phyloP scores from a whole-genome alignment of 2,888 invertebrate species.

The Uropetala carovei region DNA sequence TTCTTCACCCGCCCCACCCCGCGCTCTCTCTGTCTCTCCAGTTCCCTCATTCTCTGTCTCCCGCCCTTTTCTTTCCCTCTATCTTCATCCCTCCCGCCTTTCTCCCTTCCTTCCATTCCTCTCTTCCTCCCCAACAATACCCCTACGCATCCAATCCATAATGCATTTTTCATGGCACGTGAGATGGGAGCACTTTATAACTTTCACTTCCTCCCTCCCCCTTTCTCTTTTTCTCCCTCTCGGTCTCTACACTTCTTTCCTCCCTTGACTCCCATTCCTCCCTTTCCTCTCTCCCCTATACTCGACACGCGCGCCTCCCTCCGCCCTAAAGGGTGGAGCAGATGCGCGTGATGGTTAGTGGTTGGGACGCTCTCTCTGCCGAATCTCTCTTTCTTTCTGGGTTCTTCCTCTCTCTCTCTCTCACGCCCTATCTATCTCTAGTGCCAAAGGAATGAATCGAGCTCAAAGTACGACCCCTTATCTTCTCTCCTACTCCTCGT shows the following conservation, averaged over 20 bases:
- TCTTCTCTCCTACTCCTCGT: too few relatives aligned
- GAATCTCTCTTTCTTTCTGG: not conserved
- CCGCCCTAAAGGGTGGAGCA: slow-evolving; percentile 18
- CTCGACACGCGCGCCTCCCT: not conserved
- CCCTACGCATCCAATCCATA: slow-evolving; percentile 59
- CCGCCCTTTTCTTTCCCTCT: too few relatives aligned
- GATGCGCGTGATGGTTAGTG: slow-evolving; percentile 49
- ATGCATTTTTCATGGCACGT: slow-evolving; percentile 63
- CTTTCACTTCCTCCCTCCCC: slow-evolving; percentile 6
- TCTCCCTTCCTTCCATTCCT: not conserved
- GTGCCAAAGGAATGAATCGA: too few relatives aligned
- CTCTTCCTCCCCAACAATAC: too few relatives aligned
- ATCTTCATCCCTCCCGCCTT: slow-evolving; percentile 10
- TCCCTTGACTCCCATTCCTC: not conserved
- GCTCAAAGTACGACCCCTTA: too few relatives aligned
- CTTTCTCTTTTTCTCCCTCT: not conserved
- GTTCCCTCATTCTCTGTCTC: not conserved
- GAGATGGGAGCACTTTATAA: slow-evolving; percentile 64
- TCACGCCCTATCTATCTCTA: not conserved
- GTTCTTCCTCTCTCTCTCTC: not conserved
- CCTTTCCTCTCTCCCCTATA: not conserved
- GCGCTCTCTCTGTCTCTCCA: not conserved
- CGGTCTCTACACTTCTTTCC: not conserved
- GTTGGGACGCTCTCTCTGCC: not conserved
- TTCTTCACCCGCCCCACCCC: not conserved